Evolutionary conservation across 92 coral and sea anemone genomes (phyloP), one percentile per base, ranked within the genome.

Genomic region (Epizoanthus scotinus): DNA sequence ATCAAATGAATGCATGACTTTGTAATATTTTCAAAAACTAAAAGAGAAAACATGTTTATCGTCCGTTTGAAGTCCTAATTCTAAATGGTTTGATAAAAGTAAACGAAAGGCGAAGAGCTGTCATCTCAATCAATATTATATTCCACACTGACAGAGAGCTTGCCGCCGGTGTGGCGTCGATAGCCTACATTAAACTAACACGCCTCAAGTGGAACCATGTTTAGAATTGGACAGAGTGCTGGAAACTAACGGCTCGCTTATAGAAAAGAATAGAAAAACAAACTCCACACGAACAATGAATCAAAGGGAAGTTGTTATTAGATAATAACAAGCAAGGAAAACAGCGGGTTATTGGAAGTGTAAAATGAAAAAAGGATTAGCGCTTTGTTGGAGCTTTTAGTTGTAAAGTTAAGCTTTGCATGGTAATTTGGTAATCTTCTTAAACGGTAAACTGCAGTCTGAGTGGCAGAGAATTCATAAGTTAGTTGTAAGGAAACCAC

Each of bases 131-230:
- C 59, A 75, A 75, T 38, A 75, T 27, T 42, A 75, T 38, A 75
- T 27, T 42, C 44, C 38, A 38, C 17, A 24, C 56, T 10, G 25
- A 38, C 8, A 67, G 9, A 59, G 61, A 59, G 63, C 40, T 75
- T 18, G 68, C 81, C 81, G 81, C 81, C 81, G 3, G 13, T 75
- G 55, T 75, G 81, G 81, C 81, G 81, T 59, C 69, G 14, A 18
- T 18, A 34, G n/a, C 38, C n/a, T 56, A 67, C 58, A 56, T 57
- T n/a, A 73, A 58, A 65, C 34, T 56, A 57, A 52, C 57, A 58
- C 36, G 24, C 53, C 24, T 73, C 66, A 58, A 73, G 79, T 56
- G 53, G 52, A 55, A 9, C 31, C 79, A 34, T 73, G 79, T 49
- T 56, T 57, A 10, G 28, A 64, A 73, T 73, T 73, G 65, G 67